These are phyloP conservation scores for Nomada ruficornis DNA, from an alignment of 2,888 invertebrate genomes.

Conservation along the genomic window DNA sequence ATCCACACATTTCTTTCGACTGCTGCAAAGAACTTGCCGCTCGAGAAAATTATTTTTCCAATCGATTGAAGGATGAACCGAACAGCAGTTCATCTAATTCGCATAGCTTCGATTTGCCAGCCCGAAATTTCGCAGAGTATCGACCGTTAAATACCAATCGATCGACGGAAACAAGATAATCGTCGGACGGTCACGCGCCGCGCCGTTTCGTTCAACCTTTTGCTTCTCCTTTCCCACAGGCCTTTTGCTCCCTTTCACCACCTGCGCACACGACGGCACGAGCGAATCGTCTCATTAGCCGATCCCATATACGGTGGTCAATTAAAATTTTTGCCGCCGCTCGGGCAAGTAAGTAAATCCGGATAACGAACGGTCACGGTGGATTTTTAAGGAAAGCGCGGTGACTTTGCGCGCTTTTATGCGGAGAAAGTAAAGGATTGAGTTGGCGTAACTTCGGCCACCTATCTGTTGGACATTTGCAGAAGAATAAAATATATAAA, in stretches of 20 bases:
- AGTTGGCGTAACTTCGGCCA: neutral
- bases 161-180: conserved; percentile 1
- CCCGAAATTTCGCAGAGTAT: too few relatives aligned
- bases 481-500: too few relatives aligned
- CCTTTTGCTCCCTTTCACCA: conserved; percentile 69
- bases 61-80: neutral
- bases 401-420: conserved; percentile 6
- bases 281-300: conserved; percentile 77
- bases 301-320: conserved; percentile 73
- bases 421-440: conserved; percentile 43
- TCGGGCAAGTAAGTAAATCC: conserved; percentile 71
- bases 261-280: conserved; percentile 62
- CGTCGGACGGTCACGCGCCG: conserved; percentile 28
- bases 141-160: too few relatives aligned
- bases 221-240: conserved; percentile 52
- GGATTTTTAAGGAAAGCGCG: conserved; percentile 30
- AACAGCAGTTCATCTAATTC: too few relatives aligned
- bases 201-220: conserved; percentile 53
- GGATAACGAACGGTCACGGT: conserved; percentile 66
- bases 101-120: too few relatives aligned
- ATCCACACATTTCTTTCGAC: too few relatives aligned
- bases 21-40: too few relatives aligned
- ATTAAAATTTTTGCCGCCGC: conserved; percentile 75
- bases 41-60: neutral
- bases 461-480: neutral